These are phyloP conservation scores for Nyctalus aviator DNA, from an alignment of 2,797 vertebrate species.

Conservation along the genomic window DNA sequence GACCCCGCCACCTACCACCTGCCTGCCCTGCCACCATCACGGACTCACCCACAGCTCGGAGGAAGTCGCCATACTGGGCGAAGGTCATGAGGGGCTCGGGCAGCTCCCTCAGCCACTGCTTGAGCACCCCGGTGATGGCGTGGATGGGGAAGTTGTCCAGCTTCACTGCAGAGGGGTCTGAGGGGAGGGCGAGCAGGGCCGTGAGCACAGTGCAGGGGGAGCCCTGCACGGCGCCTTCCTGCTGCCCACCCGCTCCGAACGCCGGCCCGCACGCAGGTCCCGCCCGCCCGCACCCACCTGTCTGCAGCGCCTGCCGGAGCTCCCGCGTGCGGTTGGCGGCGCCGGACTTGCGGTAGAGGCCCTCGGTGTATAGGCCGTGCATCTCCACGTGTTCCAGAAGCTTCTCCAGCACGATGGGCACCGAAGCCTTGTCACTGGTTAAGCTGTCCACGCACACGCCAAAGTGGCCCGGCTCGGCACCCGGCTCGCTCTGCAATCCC, in stretches of 20 bases:
- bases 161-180: constrained; percentile 92
- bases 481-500: constrained; percentile 90
- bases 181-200: background rate
- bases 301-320: constrained; percentile 94
- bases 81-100: constrained; percentile 98
- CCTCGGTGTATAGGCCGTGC: constrained; percentile 97
- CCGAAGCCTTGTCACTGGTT: constrained; percentile 92
- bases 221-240: rapidly evolving
- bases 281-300: constrained; percentile 75
- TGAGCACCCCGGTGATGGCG: constrained; percentile 96
- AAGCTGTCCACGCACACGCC: constrained; percentile 92
- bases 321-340: constrained; percentile 97
- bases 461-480: constrained; percentile 91
- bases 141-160: constrained; percentile 98
- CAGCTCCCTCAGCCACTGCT: constrained; percentile 97
- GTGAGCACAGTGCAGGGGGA: rapidly evolving
- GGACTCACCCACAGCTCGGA: constrained; percentile 94
- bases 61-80: constrained; percentile 95
- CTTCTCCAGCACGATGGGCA: constrained; percentile 96
- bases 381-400: constrained; percentile 98
- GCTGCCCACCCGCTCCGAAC: rapidly evolving
- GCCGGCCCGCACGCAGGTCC: background rate
- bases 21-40: rapidly evolving
- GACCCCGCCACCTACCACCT: rapidly evolving
- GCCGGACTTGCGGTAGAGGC: constrained; percentile 98